Base-by-base conservation (phyloP, 2,888 invertebrate genomes). In the Magallana nippona region DNA sequence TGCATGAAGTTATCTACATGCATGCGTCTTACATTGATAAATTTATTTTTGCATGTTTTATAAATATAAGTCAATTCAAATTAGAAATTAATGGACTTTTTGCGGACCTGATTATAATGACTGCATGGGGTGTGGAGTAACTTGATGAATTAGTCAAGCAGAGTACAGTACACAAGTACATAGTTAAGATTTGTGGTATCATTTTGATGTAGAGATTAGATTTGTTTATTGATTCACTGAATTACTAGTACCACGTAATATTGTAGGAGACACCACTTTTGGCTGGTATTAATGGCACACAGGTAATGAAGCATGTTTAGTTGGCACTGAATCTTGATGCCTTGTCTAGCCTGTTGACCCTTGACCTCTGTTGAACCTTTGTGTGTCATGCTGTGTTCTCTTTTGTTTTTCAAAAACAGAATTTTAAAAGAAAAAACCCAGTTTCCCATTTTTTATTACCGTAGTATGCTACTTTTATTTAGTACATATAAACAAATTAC, bases 201-300 rank as follows among this genome's bases (percentile, higher is more conserved):
- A 71, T 27, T 71, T 71, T 71, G 71, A 71, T 27, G 71, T 71
- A 71, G 71, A 22, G 32, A 71, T 71, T 71, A 71, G 71, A 71
- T 15, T 27, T 71, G 71, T 71, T 32, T 71, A 71, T 71, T 71
- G 71, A 71, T 22, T 71, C 71, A 71, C 71, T 71, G 71, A 71
- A 71, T 63, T 71, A 71, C 71, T 71, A 71, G 71, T 71, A 71
- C 71, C 71, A 71, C 71, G 32, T 71, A 71, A 71, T 71, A 71
- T 71, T 71, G 71, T 71, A 71, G 71, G 71, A 71, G 71, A 71
- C 27, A 71, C 71, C 71, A 71, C 71, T 71, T 32, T 71, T 71
- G 71, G 71, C 71, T 71, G 71, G 71, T 71, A 71, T 71, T 71
- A 71, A 71, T 71, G 71, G 27, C 71, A 71, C 71, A 71, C 71